phyloP scores from a whole-genome alignment of 2,888 invertebrate genomes.

The Panopea generosa region DNA sequence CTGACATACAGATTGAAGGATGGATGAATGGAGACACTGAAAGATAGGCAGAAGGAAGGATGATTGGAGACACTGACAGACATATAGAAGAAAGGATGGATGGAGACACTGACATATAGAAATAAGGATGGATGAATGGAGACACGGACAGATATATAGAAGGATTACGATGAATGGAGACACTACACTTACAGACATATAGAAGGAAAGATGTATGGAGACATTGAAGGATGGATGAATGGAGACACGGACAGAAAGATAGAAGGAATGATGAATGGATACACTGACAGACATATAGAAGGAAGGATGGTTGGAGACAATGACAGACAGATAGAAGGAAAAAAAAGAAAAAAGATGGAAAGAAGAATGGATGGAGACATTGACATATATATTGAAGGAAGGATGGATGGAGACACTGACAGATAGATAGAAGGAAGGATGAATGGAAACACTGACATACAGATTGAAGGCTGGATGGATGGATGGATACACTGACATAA shows the following conservation, averaged over 20 bases:
- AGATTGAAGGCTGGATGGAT: too few species aligned
- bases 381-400: too few species aligned
- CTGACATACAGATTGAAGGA: constrained; percentile 1
- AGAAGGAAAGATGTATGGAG: neutral
- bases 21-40: constrained; percentile 5
- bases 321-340: constrained; percentile 4
- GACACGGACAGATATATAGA: constrained; percentile 4
- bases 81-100: constrained; percentile 4
- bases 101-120: neutral
- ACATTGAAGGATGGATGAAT: too few species aligned
- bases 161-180: constrained; percentile 3
- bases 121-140: constrained; percentile 4
- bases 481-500: too few species aligned
- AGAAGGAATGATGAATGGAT: constrained; percentile 1
- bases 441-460: too few species aligned
- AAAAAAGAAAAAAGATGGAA: neutral
- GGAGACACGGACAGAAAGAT: neutral
- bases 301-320: neutral
- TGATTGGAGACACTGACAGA: constrained; percentile 1
- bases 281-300: neutral
- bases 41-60: constrained; percentile 4
- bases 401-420: too few species aligned
- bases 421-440: too few species aligned
- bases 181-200: neutral
- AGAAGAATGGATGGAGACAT: too few species aligned